Conservation (phyloP, 2,888 invertebrate genomes). For the Bedellia somnulentella region DNA sequence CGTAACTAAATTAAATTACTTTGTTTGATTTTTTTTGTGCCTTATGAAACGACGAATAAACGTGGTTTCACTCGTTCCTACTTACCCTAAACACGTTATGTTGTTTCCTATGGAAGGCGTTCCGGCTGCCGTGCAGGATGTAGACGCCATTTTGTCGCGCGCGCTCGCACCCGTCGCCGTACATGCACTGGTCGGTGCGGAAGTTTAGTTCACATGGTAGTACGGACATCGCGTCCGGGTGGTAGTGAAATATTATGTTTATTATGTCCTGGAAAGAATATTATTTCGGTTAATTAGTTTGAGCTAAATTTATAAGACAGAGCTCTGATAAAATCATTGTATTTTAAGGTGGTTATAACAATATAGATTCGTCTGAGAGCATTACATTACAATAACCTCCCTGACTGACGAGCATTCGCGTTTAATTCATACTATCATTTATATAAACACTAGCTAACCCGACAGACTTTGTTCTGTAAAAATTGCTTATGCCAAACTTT, state of each 20-base stretch:
- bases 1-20: too few species aligned
- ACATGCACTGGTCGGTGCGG: slow-evolving; percentile 95
- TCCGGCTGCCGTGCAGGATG: slow-evolving; percentile 86
- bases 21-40: too few species aligned
- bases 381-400: too few species aligned
- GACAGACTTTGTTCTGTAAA: too few species aligned
- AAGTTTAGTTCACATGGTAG: slow-evolving; percentile 89
- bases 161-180: slow-evolving; percentile 81
- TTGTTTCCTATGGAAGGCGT: slow-evolving; percentile 82
- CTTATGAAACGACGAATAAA: too few species aligned
- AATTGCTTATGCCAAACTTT: too few species aligned
- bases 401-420: too few species aligned
- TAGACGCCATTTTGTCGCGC: slow-evolving; percentile 75
- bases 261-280: slow-evolving; percentile 75
- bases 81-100: slow-evolving; percentile 77
- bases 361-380: not conserved
- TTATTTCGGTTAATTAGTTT: too few species aligned
- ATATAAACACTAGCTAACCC: too few species aligned
- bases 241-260: slow-evolving; percentile 85
- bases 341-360: not conserved
- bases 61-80: too few species aligned
- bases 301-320: not conserved
- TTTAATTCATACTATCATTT: too few species aligned
- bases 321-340: too few species aligned
- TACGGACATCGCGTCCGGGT: slow-evolving; percentile 74